Conservation (phyloP, 2,888 invertebrate genomes). For the Clivina fossor region DNA sequence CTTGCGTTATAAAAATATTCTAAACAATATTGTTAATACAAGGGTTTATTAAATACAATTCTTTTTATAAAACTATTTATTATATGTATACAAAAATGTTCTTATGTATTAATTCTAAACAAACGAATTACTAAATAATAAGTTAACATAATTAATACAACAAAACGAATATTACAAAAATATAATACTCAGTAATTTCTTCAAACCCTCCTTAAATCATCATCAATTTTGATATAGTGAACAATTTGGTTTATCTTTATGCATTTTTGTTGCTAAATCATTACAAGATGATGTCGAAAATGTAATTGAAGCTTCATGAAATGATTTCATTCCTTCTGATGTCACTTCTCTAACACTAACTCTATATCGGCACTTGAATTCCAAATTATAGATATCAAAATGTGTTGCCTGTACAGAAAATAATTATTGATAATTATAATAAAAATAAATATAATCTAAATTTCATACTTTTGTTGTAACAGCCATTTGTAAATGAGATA, state of each 20-base stretch:
- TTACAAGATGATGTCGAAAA: constrained; percentile 59
- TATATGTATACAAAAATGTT: constrained; percentile 20
- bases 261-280: constrained; percentile 37
- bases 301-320: constrained; percentile 55
- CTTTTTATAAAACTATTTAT: no score
- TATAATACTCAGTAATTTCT: constrained; percentile 26
- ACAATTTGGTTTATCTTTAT: constrained; percentile 30
- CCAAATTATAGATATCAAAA: constrained; percentile 61
- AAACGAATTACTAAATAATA: constrained; percentile 21
- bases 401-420: constrained; percentile 54
- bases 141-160: constrained; percentile 31
- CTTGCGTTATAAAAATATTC: no score
- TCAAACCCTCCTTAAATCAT: background rate
- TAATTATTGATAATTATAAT: background rate
- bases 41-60: no score
- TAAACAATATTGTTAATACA: no score
- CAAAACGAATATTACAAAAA: constrained; percentile 29
- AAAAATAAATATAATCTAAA: constrained; percentile 1
- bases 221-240: constrained; percentile 19
- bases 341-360: constrained; percentile 56
- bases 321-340: constrained; percentile 43
- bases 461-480: constrained; percentile 59
- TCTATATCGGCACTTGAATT: constrained; percentile 60
- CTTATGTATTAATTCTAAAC: constrained; percentile 20
- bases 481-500: constrained; percentile 53